Evolutionary conservation across 1,140 invertebrate species (phyloP).

Genomic region (Drosophila trapezifrons): DNA sequence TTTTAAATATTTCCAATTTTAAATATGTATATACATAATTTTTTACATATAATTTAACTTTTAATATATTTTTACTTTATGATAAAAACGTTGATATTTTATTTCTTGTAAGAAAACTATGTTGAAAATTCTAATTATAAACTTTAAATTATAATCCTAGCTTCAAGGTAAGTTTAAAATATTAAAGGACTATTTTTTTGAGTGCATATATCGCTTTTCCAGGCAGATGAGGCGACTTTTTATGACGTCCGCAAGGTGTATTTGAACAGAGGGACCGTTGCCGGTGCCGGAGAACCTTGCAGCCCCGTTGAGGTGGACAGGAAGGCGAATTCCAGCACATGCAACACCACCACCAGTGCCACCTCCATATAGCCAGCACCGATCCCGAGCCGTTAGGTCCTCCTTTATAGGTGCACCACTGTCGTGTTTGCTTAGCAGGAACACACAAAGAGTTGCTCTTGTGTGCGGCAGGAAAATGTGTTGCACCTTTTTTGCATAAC

Average conservation of each 20-base stretch:
- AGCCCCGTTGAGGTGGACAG: slow-evolving; percentile 32
- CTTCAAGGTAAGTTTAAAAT: not conserved
- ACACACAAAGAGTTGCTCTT: slow-evolving; percentile 79
- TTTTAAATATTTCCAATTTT: too few relatives aligned
- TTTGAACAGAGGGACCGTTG: slow-evolving; percentile 61
- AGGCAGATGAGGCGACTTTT: slow-evolving; percentile 48
- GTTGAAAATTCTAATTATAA: too few relatives aligned
- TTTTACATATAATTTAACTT: too few relatives aligned
- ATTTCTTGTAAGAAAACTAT: too few relatives aligned
- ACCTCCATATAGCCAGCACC: slow-evolving; percentile 21
- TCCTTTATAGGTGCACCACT: slow-evolving; percentile 20
- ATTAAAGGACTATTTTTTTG: not conserved
- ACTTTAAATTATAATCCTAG: too few relatives aligned
- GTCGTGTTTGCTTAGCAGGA: slow-evolving; percentile 57
- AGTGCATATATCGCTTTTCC: slow-evolving; percentile 64
- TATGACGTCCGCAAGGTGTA: slow-evolving; percentile 68
- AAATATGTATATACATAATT: too few relatives aligned
- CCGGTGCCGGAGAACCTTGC: slow-evolving; percentile 27
- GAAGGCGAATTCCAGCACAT: slow-evolving; percentile 61
- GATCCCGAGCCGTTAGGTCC: slow-evolving; percentile 61
- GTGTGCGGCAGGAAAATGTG: slow-evolving; percentile 65
- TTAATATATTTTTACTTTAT: not conserved
- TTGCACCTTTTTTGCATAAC: slow-evolving; percentile 80
- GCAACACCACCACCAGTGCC: slow-evolving; percentile 25
- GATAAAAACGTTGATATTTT: not conserved